A percentile compares a stretch with the other conserved stretches of the same genome.
These are phyloP conservation scores for Heliconius eleuchia DNA, from an alignment of 1,140 invertebrate species.

Conservation along the genomic window DNA sequence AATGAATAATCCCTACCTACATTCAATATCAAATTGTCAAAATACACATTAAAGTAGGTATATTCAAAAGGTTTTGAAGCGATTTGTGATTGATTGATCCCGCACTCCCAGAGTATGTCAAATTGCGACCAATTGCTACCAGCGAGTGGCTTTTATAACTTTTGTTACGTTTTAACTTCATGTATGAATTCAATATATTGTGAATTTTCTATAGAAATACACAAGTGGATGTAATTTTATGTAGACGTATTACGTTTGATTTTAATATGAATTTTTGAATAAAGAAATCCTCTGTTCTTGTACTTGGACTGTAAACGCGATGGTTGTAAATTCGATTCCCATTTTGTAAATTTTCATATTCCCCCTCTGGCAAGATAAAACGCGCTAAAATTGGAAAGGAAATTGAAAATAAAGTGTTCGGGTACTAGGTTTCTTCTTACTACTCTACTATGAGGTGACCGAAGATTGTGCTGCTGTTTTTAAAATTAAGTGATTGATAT, in stretches of 20 bases:
- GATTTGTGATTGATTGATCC: constrained; percentile 5
- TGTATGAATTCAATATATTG: not conserved
- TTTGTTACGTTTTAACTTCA: constrained; percentile 9
- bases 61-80: not conserved
- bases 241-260: not conserved
- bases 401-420: too few relatives aligned
- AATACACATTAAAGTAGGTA: not conserved
- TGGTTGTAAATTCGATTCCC: too few relatives aligned
- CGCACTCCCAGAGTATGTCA: not conserved
- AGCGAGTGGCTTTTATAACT: not conserved
- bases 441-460: too few relatives aligned
- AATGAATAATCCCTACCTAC: not conserved
- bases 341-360: too few relatives aligned
- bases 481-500: too few relatives aligned
- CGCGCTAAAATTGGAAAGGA: too few relatives aligned
- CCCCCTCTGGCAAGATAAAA: too few relatives aligned
- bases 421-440: too few relatives aligned
- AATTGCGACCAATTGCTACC: constrained; percentile 7
- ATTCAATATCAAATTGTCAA: not conserved
- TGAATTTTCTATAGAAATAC: not conserved
- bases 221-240: not conserved
- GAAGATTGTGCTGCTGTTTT: too few relatives aligned
- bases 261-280: too few relatives aligned
- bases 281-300: too few relatives aligned
- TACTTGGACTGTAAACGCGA: too few relatives aligned